Evolutionary conservation across 2,888 invertebrate species (phyloP).

Genomic region (Dynastes tityus): DNA sequence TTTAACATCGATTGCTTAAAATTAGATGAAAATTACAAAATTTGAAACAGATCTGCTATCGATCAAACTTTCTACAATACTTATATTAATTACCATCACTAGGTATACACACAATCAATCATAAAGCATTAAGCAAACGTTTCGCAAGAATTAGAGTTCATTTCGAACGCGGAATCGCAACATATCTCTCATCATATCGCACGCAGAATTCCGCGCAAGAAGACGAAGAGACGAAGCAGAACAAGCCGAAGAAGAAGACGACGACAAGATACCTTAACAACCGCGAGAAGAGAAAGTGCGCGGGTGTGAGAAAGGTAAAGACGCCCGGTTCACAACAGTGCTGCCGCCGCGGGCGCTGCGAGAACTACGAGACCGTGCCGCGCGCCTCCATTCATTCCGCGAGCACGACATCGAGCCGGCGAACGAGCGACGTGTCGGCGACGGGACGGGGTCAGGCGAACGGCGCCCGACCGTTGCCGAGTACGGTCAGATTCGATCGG

Average conservation of each 20-base stretch:
- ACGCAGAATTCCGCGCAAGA: not conserved
- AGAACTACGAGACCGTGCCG: constrained; percentile 50
- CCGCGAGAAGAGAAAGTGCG: constrained; percentile 53
- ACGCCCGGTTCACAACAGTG: constrained; percentile 58
- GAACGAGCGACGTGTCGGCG: constrained; percentile 16
- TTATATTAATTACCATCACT: not conserved
- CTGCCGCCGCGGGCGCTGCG: constrained; percentile 56
- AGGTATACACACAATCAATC: not conserved
- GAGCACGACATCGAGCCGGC: constrained; percentile 3
- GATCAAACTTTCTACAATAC: no score
- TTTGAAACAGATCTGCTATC: no score
- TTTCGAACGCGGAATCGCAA: not conserved
- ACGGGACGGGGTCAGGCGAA: constrained; percentile 9
- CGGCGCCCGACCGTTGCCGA: not conserved
- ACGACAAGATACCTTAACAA: not conserved
- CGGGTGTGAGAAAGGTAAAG: constrained; percentile 58
- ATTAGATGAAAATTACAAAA: no score
- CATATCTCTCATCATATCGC: not conserved
- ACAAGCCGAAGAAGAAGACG: not conserved
- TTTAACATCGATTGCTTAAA: no score
- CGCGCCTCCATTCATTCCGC: constrained; percentile 51
- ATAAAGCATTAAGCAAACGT: not conserved
- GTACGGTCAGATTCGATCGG: not conserved
- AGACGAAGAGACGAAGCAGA: not conserved
- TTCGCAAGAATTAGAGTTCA: not conserved